These are phyloP conservation scores for Menidia beryllina DNA, from an alignment of 2,113 vertebrate species.

Conservation along the genomic window DNA sequence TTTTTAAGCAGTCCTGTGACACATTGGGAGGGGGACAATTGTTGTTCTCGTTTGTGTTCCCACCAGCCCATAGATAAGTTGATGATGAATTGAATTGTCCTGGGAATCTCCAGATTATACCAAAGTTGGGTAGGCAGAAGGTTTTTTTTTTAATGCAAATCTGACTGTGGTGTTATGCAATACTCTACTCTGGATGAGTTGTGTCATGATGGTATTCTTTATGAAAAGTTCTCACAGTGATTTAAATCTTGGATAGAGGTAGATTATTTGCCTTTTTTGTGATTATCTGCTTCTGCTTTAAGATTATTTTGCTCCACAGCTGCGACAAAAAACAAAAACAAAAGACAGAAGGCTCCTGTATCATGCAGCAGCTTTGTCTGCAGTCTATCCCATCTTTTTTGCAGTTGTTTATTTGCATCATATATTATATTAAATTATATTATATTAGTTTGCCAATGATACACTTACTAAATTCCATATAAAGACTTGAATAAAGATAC, in stretches of 20 bases:
- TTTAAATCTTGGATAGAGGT: slow-evolving; percentile 2
- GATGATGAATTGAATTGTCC: slow-evolving; percentile 46
- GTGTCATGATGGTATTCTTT: neutral
- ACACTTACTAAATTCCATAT: too few species aligned
- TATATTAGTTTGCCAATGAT: too few species aligned
- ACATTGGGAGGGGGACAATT: slow-evolving; percentile 25
- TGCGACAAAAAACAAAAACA: too few species aligned
- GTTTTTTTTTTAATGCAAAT: neutral
- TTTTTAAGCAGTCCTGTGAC: slow-evolving; percentile 52
- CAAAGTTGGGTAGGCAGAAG: slow-evolving; percentile 22
- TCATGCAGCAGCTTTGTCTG: too few species aligned
- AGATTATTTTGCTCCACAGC: too few species aligned
- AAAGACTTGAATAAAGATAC: too few species aligned
- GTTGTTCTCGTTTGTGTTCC: slow-evolving; percentile 59
- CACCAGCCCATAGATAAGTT: slow-evolving; percentile 60
- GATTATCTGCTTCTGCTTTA: neutral
- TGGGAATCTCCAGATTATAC: slow-evolving; percentile 24
- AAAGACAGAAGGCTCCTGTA: too few species aligned
- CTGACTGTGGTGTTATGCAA: neutral
- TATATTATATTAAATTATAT: too few species aligned
- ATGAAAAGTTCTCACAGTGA: neutral
- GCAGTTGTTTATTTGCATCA: too few species aligned
- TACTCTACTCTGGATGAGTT: slow-evolving; percentile 12
- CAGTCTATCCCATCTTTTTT: too few species aligned
- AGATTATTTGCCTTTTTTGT: neutral